A percentile compares a stretch with the other conserved stretches of the same genome.
Evolutionary conservation across 2,113 vertebrate genomes (phyloP).

Genomic region (Geococcyx californianus): DNA sequence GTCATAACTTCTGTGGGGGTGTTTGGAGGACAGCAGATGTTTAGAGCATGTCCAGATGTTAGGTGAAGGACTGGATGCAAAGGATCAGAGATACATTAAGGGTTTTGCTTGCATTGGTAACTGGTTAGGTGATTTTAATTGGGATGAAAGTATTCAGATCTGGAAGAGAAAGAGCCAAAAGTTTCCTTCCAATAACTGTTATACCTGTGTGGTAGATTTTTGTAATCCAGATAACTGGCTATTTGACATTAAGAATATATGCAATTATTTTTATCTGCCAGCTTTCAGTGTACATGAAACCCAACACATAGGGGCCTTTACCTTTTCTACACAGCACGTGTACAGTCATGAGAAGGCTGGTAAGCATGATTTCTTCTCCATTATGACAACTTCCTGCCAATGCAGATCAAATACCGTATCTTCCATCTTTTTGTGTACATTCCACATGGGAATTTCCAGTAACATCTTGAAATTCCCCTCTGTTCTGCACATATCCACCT

Average conservation of each 20-base stretch:
- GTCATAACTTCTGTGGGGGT: neutral
- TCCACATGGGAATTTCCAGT: neutral
- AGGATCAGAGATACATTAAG: neutral
- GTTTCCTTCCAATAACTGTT: neutral
- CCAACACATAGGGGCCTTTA: neutral
- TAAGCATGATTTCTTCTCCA: neutral
- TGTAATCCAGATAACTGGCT: neutral
- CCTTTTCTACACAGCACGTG: neutral
- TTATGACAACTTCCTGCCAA: neutral
- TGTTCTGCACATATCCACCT: neutral
- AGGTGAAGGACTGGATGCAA: neutral
- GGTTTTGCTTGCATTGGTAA: neutral
- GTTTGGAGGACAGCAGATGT: neutral
- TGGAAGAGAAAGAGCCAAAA: neutral
- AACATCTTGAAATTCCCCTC: neutral
- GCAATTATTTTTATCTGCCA: neutral
- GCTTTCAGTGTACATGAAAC: neutral
- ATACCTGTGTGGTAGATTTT: neutral
- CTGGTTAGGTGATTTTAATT: neutral
- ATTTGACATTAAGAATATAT: neutral
- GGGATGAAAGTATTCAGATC: neutral
- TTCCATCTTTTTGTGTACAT: neutral
- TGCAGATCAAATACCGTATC: neutral
- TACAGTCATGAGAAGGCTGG: neutral
- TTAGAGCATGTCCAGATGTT: neutral